Base-by-base conservation (phyloP, 2,797 vertebrate species). In the Neostethus bicornis region DNA sequence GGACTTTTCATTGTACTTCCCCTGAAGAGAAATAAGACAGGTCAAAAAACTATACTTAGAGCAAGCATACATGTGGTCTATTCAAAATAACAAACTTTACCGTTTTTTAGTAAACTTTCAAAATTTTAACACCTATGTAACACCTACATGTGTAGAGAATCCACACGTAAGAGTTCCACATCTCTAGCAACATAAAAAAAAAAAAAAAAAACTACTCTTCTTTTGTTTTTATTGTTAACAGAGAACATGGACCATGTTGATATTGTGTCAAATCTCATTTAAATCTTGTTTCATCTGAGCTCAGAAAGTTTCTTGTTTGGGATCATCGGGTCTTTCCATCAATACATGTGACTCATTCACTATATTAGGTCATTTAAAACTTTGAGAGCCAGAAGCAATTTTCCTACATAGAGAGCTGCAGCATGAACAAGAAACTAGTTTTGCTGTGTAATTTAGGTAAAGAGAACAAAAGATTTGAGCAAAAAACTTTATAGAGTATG, bases 1-100 rank as follows among this genome's bases (percentile, higher is more conserved):
- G 48, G 42, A 50, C n/a, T 61, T 67, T 74, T 50, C 38, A 51
- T 46, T 61, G 52, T 51, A 24, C 11, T 11, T 43, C 24, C 20
- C 53, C 41, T 31, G 26, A 60, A 39, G 25, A 55, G 51, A 54
- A 10, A 14, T 17, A 38, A 44, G 54, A 31, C 32, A 50, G n/a
- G n/a, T n/a, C n/a, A n/a, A n/a, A n/a, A n/a, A n/a, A n/a, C n/a
- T n/a, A n/a, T n/a, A n/a, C n/a, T n/a, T n/a, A n/a, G n/a, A n/a
- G n/a, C n/a, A n/a, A n/a, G 34, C 2, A 31, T 12, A 32, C 13
- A 31, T 31, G 31, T 39, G 8, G 61, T 42, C 23, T 26, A 14
- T 7, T 49, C n/a, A 17, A 66, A 52, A 56, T 29, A 24, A 17
- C n/a, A 23, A 23, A 42, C 9, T 2, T 2, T 34, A 26, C 19